Percentiles rank a stretch among this genome's conserved stretches.
Evolutionary conservation across 2,113 vertebrate genomes (phyloP).

Genomic region (Phalacrocorax pelagicus): DNA sequence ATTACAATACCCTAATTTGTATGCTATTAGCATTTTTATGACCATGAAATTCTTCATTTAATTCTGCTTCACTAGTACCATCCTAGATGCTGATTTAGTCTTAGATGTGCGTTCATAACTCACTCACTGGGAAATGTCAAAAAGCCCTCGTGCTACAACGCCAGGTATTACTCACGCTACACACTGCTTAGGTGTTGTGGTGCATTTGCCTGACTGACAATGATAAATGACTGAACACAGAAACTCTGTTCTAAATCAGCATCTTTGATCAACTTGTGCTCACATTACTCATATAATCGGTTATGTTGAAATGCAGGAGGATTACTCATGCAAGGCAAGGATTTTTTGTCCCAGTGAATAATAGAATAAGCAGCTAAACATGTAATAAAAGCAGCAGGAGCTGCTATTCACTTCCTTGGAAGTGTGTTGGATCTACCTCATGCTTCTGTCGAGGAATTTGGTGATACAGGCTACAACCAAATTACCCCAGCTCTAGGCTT

Average conservation of each 20-base stretch:
- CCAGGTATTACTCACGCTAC: background rate
- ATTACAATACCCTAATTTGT: background rate
- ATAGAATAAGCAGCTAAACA: background rate
- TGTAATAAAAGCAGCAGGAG: slow-evolving; percentile 18
- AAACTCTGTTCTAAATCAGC: background rate
- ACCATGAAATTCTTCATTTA: background rate
- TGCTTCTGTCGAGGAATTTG: background rate
- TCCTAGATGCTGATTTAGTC: background rate
- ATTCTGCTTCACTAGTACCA: background rate
- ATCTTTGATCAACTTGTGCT: slow-evolving; percentile 30
- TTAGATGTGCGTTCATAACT: background rate
- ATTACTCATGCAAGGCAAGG: slow-evolving; percentile 40
- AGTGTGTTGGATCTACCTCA: background rate
- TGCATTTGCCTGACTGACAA: background rate
- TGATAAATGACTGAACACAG: slow-evolving; percentile 37
- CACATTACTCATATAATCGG: slow-evolving; percentile 28
- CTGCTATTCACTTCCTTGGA: background rate
- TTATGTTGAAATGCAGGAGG: background rate
- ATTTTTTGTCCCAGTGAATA: background rate
- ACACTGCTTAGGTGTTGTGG: background rate
- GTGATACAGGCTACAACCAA: background rate
- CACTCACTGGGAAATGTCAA: background rate
- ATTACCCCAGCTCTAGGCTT: background rate
- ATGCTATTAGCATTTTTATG: background rate
- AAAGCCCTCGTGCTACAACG: background rate